Evolutionary conservation across 2,888 invertebrate genomes (phyloP).

Genomic region (Amphiduros pacificus): DNA sequence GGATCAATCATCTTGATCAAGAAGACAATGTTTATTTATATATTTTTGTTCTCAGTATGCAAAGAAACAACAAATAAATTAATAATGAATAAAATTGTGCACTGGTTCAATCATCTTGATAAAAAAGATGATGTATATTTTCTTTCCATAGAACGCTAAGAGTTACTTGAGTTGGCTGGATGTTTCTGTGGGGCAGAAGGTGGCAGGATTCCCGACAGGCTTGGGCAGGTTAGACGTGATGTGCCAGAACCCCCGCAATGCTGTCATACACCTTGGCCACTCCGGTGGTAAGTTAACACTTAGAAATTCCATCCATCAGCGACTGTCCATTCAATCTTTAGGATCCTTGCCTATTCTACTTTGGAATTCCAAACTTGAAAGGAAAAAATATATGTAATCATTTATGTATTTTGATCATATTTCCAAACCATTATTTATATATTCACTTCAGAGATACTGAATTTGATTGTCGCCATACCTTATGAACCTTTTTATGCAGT

Average conservation of each 20-base stretch:
- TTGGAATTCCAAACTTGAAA: not conserved
- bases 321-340: no score
- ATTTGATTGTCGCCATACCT: no score
- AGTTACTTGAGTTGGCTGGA: constrained; percentile 92
- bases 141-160: constrained; percentile 56
- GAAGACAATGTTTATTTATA: not conserved
- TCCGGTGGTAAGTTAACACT: constrained; percentile 72
- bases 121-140: not conserved
- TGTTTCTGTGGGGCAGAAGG: constrained; percentile 88
- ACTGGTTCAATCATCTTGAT: not conserved
- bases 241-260: constrained; percentile 94
- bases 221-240: constrained; percentile 79
- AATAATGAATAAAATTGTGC: no score
- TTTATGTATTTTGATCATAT: not conserved
- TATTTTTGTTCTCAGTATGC: no score
- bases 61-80: no score
- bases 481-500: no score
- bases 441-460: no score
- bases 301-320: constrained; percentile 6
- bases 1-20: not conserved
- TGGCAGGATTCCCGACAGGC: constrained; percentile 75
- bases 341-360: not conserved
- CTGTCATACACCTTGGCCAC: constrained; percentile 86
- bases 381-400: no score
- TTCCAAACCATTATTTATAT: no score